Percentiles rank a stretch among this genome's conserved stretches.
phyloP scores from a whole-genome alignment of 1,140 invertebrate genomes.

The Lanistes nyassanus region DNA sequence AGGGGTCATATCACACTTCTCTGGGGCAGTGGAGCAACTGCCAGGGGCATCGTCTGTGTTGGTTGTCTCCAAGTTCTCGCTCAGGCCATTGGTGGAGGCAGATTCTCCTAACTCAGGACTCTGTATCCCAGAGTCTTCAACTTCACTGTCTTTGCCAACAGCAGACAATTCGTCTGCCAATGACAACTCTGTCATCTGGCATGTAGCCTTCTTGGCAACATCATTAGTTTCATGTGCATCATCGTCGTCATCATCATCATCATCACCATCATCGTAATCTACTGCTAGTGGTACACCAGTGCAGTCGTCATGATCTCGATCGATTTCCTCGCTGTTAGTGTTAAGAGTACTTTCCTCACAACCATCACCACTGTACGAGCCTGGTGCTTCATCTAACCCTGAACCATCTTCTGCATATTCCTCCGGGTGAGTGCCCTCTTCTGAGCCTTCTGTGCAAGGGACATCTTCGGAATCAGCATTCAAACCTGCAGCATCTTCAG shows the following conservation, averaged over 20 bases:
- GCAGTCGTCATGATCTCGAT: not conserved
- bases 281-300: not conserved
- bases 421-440: not conserved
- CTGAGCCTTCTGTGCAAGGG: not conserved
- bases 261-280: conserved; percentile 1
- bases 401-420: not conserved
- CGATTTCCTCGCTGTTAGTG: not conserved
- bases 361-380: not conserved
- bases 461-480: not conserved
- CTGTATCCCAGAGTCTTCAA: not conserved
- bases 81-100: not conserved
- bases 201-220: not conserved
- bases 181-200: not conserved
- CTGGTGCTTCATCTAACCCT: no score
- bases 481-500: not conserved
- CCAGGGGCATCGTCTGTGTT: no score
- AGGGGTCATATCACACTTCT: no score
- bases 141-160: not conserved
- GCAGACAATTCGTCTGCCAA: not conserved
- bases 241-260: conserved; percentile 5
- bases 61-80: no score
- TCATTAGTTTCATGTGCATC: not conserved
- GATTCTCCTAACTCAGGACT: not conserved
- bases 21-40: no score
- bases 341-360: not conserved